Evolutionary conservation across 1,140 invertebrate genomes (phyloP).

Genomic region (Metopolophium dirhodum): DNA sequence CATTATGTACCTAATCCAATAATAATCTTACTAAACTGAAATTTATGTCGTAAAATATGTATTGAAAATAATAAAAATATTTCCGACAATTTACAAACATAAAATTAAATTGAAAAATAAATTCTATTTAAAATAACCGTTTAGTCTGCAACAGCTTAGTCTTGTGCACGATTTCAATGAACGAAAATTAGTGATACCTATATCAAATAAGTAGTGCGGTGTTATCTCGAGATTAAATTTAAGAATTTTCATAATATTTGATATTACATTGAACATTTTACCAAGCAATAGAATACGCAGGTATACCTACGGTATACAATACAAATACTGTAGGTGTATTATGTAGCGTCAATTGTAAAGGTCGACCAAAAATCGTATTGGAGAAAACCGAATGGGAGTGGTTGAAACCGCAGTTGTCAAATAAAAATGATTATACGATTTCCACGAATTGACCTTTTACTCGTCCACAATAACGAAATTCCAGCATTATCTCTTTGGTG

Average conservation of each 20-base stretch:
- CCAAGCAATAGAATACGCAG: not conserved
- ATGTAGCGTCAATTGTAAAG: not conserved
- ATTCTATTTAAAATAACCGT: not conserved
- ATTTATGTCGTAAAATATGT: not conserved
- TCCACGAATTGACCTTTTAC: conserved; percentile 23
- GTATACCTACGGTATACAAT: no score
- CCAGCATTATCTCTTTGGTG: not conserved
- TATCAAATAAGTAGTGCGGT: not conserved
- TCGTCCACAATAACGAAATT: conserved; percentile 13
- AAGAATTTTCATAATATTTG: not conserved
- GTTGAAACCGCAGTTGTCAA: not conserved
- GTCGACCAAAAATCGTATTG: not conserved
- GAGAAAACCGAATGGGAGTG: no score
- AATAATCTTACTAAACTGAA: not conserved
- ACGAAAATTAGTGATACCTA: not conserved
- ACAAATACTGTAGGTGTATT: no score
- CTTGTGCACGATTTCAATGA: not conserved
- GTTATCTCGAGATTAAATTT: not conserved
- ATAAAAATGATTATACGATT: conserved; percentile 27
- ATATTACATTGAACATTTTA: not conserved
- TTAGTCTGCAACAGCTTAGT: not conserved
- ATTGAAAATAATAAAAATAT: not conserved
- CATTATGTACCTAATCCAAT: not conserved
- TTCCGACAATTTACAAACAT: not conserved
- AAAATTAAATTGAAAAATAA: not conserved